Evolutionary conservation across 2,797 vertebrate genomes (phyloP).

Genomic region (Acridotheres tristis): DNA sequence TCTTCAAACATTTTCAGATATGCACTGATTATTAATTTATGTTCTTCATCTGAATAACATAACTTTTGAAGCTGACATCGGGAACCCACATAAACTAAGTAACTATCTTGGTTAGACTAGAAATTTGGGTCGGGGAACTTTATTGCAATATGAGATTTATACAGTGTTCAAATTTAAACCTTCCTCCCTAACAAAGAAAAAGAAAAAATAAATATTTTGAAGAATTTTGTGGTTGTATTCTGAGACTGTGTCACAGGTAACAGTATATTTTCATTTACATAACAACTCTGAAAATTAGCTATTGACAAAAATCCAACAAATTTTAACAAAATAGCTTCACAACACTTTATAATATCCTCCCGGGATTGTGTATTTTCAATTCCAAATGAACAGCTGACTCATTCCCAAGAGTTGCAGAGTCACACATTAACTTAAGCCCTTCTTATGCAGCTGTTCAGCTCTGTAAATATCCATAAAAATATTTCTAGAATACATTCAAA

Average conservation of each 20-base stretch:
- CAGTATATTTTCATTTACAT: neutral
- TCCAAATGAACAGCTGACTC: neutral
- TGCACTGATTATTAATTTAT: constrained; percentile 33
- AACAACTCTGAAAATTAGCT: neutral
- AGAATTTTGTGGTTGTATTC: neutral
- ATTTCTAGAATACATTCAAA: neutral
- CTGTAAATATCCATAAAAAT: neutral
- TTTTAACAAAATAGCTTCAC: neutral
- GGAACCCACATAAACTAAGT: neutral
- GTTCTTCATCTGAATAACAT: neutral
- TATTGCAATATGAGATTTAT: neutral
- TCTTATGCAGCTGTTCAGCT: neutral
- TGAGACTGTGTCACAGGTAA: neutral
- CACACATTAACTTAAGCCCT: neutral
- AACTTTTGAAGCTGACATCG: neutral
- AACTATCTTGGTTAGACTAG: neutral
- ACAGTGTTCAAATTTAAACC: neutral
- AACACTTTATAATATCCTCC: neutral
- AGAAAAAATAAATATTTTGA: neutral
- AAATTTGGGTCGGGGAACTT: neutral
- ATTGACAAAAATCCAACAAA: neutral
- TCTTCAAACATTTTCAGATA: constrained; percentile 32
- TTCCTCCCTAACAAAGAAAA: neutral
- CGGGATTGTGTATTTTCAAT: neutral
- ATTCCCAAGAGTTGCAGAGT: neutral